Evolutionary conservation across 2,113 vertebrate species (phyloP).

Genomic region (Myxocyprinus asiaticus): DNA sequence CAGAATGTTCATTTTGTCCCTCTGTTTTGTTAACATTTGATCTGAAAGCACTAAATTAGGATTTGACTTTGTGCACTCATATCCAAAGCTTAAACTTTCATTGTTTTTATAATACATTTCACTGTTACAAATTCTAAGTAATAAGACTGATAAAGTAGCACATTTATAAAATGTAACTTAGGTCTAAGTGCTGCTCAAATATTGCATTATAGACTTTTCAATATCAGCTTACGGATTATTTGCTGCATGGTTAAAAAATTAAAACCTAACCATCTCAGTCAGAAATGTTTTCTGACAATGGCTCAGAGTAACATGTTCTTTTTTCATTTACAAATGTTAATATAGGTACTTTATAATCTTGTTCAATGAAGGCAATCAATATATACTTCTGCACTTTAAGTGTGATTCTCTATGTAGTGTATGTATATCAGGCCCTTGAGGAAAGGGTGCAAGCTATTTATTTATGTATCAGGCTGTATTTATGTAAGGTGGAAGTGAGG

Average conservation of each 20-base stretch:
- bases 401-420: constrained; percentile 53
- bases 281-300: constrained; percentile 6
- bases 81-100: not conserved
- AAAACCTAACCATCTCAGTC: constrained; percentile 13
- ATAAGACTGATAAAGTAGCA: constrained; percentile 21
- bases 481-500: constrained; percentile 52
- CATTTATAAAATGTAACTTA: constrained; percentile 18
- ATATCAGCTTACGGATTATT: constrained; percentile 31
- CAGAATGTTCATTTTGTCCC: not conserved
- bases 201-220: constrained; percentile 13
- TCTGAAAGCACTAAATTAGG: not conserved
- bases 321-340: constrained; percentile 51
- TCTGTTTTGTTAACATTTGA: not conserved
- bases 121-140: not conserved
- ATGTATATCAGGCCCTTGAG: constrained; percentile 38
- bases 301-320: constrained; percentile 59
- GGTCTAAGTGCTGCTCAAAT: constrained; percentile 1
- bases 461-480: constrained; percentile 68
- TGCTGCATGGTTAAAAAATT: constrained; percentile 34
- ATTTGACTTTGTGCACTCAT: not conserved
- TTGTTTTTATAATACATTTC: not conserved
- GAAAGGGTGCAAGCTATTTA: constrained; percentile 67
- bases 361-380: constrained; percentile 72
- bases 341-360: constrained; percentile 63
- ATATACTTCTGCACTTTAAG: constrained; percentile 57